Evolutionary conservation across 1,140 invertebrate genomes (phyloP).

Genomic region (Ptiloglossa arizonensis): DNA sequence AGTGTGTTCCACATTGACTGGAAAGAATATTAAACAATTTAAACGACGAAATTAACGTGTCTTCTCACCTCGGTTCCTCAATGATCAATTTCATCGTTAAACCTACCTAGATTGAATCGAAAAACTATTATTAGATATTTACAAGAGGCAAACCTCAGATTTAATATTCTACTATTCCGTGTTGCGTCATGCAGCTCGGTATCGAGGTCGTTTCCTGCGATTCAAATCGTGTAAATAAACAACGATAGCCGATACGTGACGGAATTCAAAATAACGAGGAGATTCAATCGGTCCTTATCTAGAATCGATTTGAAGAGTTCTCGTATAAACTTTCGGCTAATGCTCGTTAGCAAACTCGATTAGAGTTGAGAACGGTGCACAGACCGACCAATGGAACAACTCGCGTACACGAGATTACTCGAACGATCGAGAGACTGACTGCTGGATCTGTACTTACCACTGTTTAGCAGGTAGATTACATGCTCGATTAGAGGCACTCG

Average conservation of each 20-base stretch:
- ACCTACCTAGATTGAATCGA: no score
- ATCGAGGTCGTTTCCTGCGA: background rate
- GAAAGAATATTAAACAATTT: no score
- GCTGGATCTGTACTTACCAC: constrained; percentile 21
- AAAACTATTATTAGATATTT: no score
- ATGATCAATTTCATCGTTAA: no score
- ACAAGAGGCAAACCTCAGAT: no score
- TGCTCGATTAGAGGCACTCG: constrained; percentile 24
- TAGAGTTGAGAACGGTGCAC: background rate
- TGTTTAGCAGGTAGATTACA: constrained; percentile 30
- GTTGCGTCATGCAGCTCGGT: background rate
- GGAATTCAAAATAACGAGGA: constrained; percentile 58
- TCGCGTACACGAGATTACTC: constrained; percentile 3
- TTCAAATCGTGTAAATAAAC: constrained; percentile 9
- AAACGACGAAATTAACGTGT: no score
- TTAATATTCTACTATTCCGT: background rate
- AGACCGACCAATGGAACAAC: background rate
- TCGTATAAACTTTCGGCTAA: constrained; percentile 13
- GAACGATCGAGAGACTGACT: constrained; percentile 5
- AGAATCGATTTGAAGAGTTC: constrained; percentile 23
- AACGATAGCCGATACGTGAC: constrained; percentile 57
- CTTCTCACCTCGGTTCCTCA: no score
- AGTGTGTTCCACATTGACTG: no score
- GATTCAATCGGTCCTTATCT: constrained; percentile 50
- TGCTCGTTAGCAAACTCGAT: constrained; percentile 30